Evolutionary conservation across 2,797 vertebrate species (phyloP), one percentile per base, ranked within the genome.

Genomic region (Pitangus sulphuratus): DNA sequence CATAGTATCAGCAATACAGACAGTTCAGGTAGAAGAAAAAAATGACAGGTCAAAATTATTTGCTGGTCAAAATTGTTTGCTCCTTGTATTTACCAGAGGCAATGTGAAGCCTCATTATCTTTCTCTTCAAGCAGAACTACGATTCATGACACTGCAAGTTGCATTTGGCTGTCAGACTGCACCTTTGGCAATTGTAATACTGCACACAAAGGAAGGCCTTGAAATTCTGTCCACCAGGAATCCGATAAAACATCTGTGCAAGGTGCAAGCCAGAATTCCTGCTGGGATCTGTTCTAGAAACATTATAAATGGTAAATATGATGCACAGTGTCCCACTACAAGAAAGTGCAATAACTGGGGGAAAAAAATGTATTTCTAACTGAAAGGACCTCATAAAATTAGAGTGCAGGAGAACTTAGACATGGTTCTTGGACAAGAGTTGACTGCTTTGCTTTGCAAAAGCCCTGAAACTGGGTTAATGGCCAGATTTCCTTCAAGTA

Each of bases 211-310:
- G 69, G 18, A 65, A 84, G 72, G 76, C 28, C 11, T 57, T 95
- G 89, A 96, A 95, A 94, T 84, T 79, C 64, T 87, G 77, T 91
- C 87, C 78, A 66, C 69, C 42, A 86, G 42, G 84, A 93, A 81
- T 86, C 72, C 90, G 81, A 93, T 71, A 91, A 96, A 96, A 97
- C 84, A 96, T 95, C 93, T 97, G 94, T 89, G 58, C 45, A 90
- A 92, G 47, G 62, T 91, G 42, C n/a, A 75, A 89, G 95, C 96
- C 97, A 97, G 91, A 87, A 89, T 87, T 94, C 87, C 93, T 96
- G 87, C 96, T 95, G 96, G 33, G 94, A 93, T 92, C 60, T 96
- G 87, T 84, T 95, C 90, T 96, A 92, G 53, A 95, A 96, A 95
- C 71, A 57, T 62, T 76, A 92, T 71, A 86, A 93, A 96, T 62